Base-by-base conservation (phyloP, 2,888 invertebrate species). In the Polydesmus complanatus region DNA sequence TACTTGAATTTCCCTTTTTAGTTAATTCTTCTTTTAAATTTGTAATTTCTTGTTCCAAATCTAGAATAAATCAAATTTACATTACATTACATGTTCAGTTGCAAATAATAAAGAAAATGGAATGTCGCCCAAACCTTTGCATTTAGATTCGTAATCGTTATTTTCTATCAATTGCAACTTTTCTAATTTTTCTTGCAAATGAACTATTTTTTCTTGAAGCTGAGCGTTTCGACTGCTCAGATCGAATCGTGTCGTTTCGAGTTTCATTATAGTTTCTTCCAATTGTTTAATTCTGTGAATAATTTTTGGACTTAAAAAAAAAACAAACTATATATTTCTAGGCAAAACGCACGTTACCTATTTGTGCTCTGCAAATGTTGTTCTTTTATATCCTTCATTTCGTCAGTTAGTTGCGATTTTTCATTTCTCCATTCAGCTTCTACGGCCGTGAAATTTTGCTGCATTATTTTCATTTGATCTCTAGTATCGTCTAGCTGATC, bases 391-490 rank as follows among this genome's bases (percentile, higher is more conserved):
- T 77, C 77, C 64, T 77, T 75, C 61, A 83, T 72, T 67, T 82
- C 79, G 49, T 74, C 72, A 52, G 79, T 68, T 59, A 84, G 73
- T 68, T 73, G 78, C 49, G 77, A 74, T 68, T 81, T 83, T 72
- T 86, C 84, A 58, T 80, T 78, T 69, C 83, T 84, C 72, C 72
- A 73, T 27, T 71, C 68, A 48, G 67, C 65, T 66, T 75, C 74
- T 59, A 66, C 66, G 19, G 69, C 66, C 19, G 70, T 68, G 63
- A 88, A 86, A 72, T 84, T 83, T 68, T 83, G 81, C 73, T 89
- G 88, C 85, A 88, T 85, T 69, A 81, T 79, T 69, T 81, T 79
- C 84, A 88, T 85, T 75, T 88, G 85, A 67, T 84, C 83, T 69
- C 83, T 83, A 21, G 87, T 87, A 63, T 88, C 86, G 72, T 88